Evolutionary conservation across 2,888 invertebrate species (phyloP).

Genomic region (Marasmarcha lunaedactyla): DNA sequence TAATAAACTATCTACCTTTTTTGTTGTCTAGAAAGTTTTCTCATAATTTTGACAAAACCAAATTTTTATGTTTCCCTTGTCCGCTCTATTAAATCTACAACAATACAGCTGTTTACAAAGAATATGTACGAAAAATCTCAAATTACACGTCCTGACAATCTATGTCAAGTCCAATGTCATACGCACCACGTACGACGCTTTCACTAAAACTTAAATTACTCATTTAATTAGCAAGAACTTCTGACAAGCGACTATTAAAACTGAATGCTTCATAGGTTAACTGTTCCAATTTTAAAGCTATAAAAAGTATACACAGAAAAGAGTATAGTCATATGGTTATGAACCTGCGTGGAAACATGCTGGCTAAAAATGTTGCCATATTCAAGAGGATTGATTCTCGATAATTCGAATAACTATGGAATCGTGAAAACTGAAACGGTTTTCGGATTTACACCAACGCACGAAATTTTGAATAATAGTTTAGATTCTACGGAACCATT

Average conservation of each 20-base stretch:
- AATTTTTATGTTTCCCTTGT: too few species aligned
- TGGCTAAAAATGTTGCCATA: constrained; percentile 36
- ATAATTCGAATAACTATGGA: constrained; percentile 39
- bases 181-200: constrained; percentile 2
- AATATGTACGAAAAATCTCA: too few species aligned
- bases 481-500: constrained; percentile 31
- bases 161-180: neutral
- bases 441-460: constrained; percentile 32
- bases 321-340: neutral
- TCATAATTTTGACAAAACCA: too few species aligned
- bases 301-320: constrained; percentile 29
- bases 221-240: neutral
- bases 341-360: neutral
- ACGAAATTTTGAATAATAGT: constrained; percentile 25
- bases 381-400: constrained; percentile 34
- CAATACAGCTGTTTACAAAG: too few species aligned
- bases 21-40: too few species aligned
- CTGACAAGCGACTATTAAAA: constrained; percentile 21
- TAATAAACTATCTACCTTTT: too few species aligned
- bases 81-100: too few species aligned
- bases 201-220: constrained; percentile 2
- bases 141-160: neutral
- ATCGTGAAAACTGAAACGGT: constrained; percentile 46
- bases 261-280: constrained; percentile 33
- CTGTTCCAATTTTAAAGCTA: constrained; percentile 32